A percentile compares a stretch with the other conserved stretches of the same genome.
phyloP scores from a whole-genome alignment of 2,113 vertebrate genomes.

The Chionomys nivalis region DNA sequence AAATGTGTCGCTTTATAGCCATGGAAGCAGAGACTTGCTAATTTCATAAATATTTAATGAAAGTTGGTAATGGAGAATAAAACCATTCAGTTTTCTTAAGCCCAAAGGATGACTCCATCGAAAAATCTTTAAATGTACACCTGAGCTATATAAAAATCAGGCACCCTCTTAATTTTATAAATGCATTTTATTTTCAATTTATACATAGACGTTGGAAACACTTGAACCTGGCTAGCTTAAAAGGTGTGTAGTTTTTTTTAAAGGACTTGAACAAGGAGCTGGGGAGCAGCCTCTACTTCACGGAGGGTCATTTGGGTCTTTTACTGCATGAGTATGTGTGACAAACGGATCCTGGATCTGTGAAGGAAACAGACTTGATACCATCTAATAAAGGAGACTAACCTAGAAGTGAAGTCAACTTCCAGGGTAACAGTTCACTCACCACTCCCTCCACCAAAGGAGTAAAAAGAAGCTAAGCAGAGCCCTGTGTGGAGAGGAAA shows the following conservation, averaged over 20 bases:
- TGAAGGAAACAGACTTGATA: background rate
- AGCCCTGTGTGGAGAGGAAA: background rate
- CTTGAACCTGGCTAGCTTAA: background rate
- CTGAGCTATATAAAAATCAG: background rate
- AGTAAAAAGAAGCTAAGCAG: background rate
- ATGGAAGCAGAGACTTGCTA: background rate
- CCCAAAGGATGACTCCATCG: background rate
- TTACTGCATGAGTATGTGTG: background rate
- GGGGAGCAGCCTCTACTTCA: background rate
- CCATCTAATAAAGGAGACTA: background rate
- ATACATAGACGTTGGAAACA: background rate
- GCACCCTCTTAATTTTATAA: background rate
- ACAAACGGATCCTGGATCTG: background rate
- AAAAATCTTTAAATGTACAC: constrained; percentile 3
- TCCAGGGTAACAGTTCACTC: background rate
- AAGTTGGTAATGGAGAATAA: background rate
- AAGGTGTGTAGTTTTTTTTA: background rate
- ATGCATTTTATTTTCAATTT: background rate
- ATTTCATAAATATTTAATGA: background rate
- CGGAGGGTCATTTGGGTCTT: background rate
- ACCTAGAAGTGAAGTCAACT: background rate
- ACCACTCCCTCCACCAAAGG: background rate
- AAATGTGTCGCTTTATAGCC: background rate
- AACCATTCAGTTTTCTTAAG: background rate
- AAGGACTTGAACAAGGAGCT: background rate